Evolutionary conservation across 2,113 vertebrate genomes (phyloP).

Genomic region (Chrysochloris asiatica): DNA sequence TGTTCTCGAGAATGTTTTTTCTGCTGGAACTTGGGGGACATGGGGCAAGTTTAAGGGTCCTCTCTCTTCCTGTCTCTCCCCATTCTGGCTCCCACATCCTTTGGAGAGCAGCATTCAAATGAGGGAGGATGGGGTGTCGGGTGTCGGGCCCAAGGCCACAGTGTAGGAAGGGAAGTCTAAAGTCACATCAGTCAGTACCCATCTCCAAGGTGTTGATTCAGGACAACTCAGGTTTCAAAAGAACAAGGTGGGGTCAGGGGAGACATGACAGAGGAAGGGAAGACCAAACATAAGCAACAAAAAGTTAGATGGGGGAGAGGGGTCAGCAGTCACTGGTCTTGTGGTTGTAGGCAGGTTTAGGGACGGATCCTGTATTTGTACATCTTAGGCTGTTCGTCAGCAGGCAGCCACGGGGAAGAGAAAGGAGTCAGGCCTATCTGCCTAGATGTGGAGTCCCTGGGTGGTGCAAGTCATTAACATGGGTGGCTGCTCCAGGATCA

Average conservation of each 20-base stretch:
- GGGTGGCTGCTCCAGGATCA: neutral
- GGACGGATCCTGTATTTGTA: fast-evolving
- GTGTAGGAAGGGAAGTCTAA: neutral
- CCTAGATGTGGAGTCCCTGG: neutral
- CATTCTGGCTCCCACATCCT: neutral
- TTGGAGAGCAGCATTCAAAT: neutral
- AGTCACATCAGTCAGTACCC: neutral
- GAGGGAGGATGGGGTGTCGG: neutral
- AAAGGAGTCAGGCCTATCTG: neutral
- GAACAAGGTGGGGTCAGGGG: too few species aligned
- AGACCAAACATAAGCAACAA: neutral
- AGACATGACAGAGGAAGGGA: constrained; percentile 4
- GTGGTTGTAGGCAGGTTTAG: neutral
- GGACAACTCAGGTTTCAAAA: neutral
- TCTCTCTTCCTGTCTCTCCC: neutral
- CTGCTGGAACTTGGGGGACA: neutral
- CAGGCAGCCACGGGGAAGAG: neutral
- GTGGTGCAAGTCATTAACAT: too few species aligned
- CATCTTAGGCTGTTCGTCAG: neutral
- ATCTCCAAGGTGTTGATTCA: neutral
- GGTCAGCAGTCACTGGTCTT: fast-evolving
- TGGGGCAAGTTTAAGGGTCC: too few species aligned
- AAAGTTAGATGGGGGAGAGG: neutral
- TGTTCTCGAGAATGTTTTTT: neutral
- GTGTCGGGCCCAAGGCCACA: too few species aligned